Conservation (phyloP, 2,113 vertebrate species). For the Petromus typicus region DNA sequence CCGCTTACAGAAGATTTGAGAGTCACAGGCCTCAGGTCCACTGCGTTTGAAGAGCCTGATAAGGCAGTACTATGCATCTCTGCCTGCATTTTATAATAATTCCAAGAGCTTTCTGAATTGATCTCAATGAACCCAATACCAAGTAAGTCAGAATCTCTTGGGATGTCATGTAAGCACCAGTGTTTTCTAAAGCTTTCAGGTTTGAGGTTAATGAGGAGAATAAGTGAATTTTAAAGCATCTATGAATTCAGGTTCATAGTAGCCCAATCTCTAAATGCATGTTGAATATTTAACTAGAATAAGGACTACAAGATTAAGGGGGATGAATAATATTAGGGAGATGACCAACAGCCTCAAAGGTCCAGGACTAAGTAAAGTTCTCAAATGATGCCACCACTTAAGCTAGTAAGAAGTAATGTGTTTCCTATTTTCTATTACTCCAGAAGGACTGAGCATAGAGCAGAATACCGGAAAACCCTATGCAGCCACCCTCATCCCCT, state of each 20-base stretch:
- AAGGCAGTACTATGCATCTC: not conserved
- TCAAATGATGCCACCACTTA: not conserved
- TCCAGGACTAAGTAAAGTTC: not conserved
- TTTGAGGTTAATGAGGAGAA: constrained; percentile 19
- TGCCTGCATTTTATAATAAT: not conserved
- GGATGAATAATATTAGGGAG: not conserved
- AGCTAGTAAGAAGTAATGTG: not conserved
- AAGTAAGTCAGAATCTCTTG: not conserved
- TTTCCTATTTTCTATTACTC: not conserved
- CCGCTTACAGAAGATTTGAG: constrained; percentile 60
- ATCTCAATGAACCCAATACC: not conserved
- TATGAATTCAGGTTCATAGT: constrained; percentile 1
- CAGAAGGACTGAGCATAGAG: not conserved
- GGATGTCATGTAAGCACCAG: not conserved
- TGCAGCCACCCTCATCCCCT: not conserved
- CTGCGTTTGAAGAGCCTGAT: not conserved
- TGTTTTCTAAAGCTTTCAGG: not conserved
- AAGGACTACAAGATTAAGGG: not conserved
- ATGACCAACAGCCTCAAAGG: not conserved
- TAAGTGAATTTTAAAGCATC: not conserved
- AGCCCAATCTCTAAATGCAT: not conserved
- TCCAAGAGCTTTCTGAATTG: not conserved
- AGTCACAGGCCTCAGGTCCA: constrained; percentile 35
- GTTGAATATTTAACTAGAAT: not conserved
- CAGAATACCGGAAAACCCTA: not conserved